Conservation (phyloP, 2,888 invertebrate genomes). For the Drosophila paracracens region DNA sequence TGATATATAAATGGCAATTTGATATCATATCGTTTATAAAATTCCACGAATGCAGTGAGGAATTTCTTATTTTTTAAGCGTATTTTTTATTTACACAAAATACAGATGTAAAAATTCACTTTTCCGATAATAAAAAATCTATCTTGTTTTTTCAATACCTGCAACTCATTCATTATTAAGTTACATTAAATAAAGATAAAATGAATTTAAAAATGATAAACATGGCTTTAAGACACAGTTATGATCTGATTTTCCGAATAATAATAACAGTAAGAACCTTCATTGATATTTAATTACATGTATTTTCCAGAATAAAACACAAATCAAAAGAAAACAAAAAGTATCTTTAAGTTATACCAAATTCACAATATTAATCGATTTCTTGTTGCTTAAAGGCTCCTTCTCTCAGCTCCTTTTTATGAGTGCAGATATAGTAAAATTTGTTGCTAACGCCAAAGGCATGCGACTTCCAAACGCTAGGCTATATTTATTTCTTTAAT, state of each 20-base stretch:
- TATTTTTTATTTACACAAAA: background rate
- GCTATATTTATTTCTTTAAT: background rate
- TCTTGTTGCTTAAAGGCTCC: background rate
- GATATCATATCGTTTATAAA: background rate
- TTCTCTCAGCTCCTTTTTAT: background rate
- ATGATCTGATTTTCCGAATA: no score
- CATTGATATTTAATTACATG: background rate
- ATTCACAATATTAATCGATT: background rate
- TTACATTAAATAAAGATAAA: background rate
- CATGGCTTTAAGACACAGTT: background rate
- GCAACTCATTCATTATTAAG: background rate
- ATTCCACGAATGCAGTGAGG: background rate
- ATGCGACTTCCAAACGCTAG: background rate
- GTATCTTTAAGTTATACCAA: background rate
- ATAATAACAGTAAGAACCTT: no score
- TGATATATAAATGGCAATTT: background rate
- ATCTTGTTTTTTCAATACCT: background rate
- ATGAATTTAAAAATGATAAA: background rate
- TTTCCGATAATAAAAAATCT: background rate
- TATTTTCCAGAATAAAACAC: background rate
- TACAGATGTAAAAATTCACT: background rate
- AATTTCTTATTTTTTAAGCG: background rate
- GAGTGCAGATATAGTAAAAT: background rate
- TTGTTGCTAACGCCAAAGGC: background rate
- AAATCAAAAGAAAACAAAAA: background rate